These are phyloP conservation scores for Mus spicilegus DNA, from an alignment of 2,113 vertebrate genomes.

Conservation along the genomic window DNA sequence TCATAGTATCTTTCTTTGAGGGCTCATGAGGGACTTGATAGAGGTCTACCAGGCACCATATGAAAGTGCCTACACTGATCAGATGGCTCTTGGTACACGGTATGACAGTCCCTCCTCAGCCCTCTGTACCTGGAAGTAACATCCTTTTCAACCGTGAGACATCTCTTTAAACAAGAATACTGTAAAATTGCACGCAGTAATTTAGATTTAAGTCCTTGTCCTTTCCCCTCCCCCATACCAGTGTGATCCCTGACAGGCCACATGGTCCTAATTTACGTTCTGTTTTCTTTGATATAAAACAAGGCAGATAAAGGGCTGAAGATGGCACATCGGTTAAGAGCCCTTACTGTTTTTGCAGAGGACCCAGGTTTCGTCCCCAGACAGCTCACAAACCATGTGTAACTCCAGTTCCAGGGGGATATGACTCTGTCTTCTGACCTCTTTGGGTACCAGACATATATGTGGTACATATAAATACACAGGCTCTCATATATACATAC, in stretches of 20 bases:
- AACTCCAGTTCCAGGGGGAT: background rate
- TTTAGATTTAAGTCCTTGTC: background rate
- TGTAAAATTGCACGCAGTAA: background rate
- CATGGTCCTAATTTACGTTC: background rate
- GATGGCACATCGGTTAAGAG: background rate
- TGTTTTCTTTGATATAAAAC: background rate
- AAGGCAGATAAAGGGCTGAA: background rate
- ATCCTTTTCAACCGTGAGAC: background rate
- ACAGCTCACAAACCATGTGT: background rate
- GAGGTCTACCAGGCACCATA: background rate
- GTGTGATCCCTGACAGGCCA: background rate
- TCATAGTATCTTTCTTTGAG: background rate
- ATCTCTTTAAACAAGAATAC: background rate
- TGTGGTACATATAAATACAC: background rate
- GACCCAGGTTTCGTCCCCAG: background rate
- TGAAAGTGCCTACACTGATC: fast-evolving
- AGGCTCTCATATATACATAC: no score
- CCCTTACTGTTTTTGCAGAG: background rate
- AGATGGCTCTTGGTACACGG: background rate
- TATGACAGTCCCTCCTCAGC: background rate
- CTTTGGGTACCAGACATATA: background rate
- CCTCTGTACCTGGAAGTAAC: no score
- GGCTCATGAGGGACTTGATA: background rate
- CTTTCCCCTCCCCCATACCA: background rate
- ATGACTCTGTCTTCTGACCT: background rate